Conservation (phyloP, 2,888 invertebrate genomes). For the Pollenia labialis region DNA sequence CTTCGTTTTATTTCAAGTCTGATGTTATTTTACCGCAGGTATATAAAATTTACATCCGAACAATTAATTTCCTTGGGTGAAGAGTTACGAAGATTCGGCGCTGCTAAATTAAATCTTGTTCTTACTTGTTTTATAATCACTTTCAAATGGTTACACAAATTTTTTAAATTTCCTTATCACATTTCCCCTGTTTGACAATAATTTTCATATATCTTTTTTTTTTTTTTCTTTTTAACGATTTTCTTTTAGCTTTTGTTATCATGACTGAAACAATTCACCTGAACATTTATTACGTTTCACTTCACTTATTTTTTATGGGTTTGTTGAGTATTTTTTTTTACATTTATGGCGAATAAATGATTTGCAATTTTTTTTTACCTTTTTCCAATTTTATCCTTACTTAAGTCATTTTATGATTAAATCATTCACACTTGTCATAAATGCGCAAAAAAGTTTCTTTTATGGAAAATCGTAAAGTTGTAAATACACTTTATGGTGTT, state of each 20-base stretch:
- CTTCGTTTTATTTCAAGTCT: too few relatives aligned
- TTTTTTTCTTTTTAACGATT: neutral
- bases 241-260: neutral
- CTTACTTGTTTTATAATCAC: too few relatives aligned
- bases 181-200: neutral
- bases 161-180: too few relatives aligned
- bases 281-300: constrained; percentile 15
- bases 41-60: too few relatives aligned
- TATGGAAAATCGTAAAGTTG: neutral
- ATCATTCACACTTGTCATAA: constrained; percentile 32
- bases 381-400: constrained; percentile 6
- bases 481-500: neutral
- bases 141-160: too few relatives aligned
- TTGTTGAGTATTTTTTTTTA: neutral
- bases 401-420: constrained; percentile 13
- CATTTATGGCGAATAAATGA: neutral
- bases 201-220: neutral
- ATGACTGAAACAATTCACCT: neutral
- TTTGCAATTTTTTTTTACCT: neutral
- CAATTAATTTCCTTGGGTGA: too few relatives aligned
- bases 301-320: constrained; percentile 11
- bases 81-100: too few relatives aligned
- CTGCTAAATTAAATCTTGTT: too few relatives aligned
- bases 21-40: too few relatives aligned
- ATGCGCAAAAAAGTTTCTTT: neutral